A percentile compares a stretch with the other conserved stretches of the same genome.
phyloP scores from a whole-genome alignment of 2,113 vertebrate genomes.

The Amphilophus citrinellus region DNA sequence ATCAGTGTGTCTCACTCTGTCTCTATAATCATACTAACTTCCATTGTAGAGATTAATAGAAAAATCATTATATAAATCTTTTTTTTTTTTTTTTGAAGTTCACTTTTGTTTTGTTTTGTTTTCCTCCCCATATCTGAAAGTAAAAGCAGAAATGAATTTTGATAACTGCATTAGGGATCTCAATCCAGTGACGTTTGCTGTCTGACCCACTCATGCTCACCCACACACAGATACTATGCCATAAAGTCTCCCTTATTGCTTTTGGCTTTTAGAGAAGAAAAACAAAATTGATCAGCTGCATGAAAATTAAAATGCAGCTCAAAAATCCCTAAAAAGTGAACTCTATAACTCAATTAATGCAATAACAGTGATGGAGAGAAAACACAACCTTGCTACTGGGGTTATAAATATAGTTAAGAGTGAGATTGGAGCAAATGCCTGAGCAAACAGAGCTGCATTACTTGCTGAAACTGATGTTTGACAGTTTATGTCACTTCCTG shows the following conservation, averaged over 20 bases:
- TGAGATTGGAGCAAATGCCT: not conserved
- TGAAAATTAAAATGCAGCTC: not conserved
- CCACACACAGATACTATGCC: not conserved
- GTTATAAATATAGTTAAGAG: not conserved
- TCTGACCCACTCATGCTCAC: not conserved
- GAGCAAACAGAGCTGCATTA: not conserved
- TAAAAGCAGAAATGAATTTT: not conserved
- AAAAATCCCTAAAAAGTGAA: not conserved
- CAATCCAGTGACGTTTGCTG: not conserved
- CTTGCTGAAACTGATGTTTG: not conserved
- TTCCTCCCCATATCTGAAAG: not conserved
- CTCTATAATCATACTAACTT: not conserved
- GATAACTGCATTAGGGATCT: not conserved
- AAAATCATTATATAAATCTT: not conserved
- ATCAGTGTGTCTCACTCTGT: not conserved
- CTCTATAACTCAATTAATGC: accelerated
- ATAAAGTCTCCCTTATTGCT: not conserved
- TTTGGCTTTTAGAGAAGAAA: not conserved
- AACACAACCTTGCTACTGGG: not conserved
- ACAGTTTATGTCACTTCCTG: not conserved
- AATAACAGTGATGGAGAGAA: not conserved
- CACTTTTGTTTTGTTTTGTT: not conserved
- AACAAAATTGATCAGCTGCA: not conserved
- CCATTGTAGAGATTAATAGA: not conserved
- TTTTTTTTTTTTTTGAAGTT: too few relatives aligned